Evolutionary conservation across 1,140 invertebrate genomes (phyloP).

Genomic region (Sinella curviseta): DNA sequence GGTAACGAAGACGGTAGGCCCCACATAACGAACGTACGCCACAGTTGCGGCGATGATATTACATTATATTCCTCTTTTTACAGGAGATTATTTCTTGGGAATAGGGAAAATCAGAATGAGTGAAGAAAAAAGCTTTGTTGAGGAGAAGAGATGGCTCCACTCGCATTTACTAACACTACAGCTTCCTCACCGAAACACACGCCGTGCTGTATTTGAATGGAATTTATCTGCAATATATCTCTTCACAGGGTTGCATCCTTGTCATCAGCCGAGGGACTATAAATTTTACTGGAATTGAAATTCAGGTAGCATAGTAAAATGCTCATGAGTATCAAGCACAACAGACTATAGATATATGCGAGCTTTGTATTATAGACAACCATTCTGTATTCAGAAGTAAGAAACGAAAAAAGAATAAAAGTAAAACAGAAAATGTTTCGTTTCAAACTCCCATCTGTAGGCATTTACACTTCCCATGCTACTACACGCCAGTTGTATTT

Average conservation of each 20-base stretch:
- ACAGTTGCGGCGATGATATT: neutral
- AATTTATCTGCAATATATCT: conserved; percentile 28
- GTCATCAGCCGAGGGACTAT: conserved; percentile 38
- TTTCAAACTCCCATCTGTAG: too few relatives aligned
- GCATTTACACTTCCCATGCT: too few relatives aligned
- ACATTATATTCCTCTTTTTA: neutral
- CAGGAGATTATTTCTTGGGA: conserved; percentile 14
- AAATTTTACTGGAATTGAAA: conserved; percentile 40
- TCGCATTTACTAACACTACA: neutral
- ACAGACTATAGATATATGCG: too few relatives aligned
- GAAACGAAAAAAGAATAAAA: conserved; percentile 23
- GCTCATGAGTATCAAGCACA: too few relatives aligned
- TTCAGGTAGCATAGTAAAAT: conserved; percentile 33
- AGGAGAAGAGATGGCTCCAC: neutral
- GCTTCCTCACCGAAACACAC: neutral
- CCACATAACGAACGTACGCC: neutral
- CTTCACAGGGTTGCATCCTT: conserved; percentile 15
- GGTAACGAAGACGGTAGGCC: too few relatives aligned
- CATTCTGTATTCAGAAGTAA: conserved; percentile 24
- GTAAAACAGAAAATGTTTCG: conserved; percentile 14
- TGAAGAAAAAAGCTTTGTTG: neutral
- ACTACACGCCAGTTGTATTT: too few relatives aligned
- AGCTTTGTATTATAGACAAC: too few relatives aligned
- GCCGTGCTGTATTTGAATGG: neutral
- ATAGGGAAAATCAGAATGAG: conserved; percentile 4